A percentile compares a stretch with the other conserved stretches of the same genome.
Evolutionary conservation across 1,140 invertebrate species (phyloP).

Genomic region (Drosophila trapezifrons): DNA sequence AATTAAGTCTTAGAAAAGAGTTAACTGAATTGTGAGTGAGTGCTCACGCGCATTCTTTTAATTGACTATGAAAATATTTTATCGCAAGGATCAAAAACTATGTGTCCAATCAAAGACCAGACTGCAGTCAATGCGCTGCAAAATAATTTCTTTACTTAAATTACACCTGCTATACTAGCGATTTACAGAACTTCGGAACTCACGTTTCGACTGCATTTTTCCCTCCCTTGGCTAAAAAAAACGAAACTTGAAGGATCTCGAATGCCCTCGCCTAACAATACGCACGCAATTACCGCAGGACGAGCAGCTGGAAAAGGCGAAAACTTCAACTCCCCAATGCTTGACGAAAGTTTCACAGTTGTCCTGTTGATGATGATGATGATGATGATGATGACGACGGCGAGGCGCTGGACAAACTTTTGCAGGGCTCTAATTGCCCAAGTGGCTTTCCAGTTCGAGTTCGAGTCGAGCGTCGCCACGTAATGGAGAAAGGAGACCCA

Average conservation of each 20-base stretch:
- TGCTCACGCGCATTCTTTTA: too few species aligned
- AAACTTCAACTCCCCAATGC: constrained; percentile 62
- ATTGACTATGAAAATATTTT: too few species aligned
- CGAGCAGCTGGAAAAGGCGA: constrained; percentile 39
- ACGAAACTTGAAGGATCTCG: constrained; percentile 15
- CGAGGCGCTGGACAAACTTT: constrained; percentile 62
- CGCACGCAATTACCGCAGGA: constrained; percentile 78
- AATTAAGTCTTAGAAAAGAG: too few species aligned
- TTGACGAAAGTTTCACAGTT: constrained; percentile 72
- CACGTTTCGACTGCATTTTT: constrained; percentile 48
- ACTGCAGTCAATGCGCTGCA: constrained; percentile 12
- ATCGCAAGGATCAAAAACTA: background rate
- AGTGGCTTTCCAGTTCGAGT: constrained; percentile 63
- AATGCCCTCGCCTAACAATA: constrained; percentile 66
- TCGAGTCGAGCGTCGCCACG: constrained; percentile 68
- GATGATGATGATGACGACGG: constrained; percentile 17
- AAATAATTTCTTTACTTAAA: constrained; percentile 42
- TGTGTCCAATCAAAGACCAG: background rate
- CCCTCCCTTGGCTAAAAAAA: background rate
- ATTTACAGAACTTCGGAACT: constrained; percentile 14
- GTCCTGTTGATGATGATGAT: constrained; percentile 57
- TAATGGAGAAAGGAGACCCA: constrained; percentile 64
- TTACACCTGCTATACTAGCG: constrained; percentile 27
- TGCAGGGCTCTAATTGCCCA: constrained; percentile 72
- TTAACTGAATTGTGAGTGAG: too few species aligned